Base-by-base conservation (phyloP, 2,888 invertebrate genomes). In the Troides oblongomaculatus region DNA sequence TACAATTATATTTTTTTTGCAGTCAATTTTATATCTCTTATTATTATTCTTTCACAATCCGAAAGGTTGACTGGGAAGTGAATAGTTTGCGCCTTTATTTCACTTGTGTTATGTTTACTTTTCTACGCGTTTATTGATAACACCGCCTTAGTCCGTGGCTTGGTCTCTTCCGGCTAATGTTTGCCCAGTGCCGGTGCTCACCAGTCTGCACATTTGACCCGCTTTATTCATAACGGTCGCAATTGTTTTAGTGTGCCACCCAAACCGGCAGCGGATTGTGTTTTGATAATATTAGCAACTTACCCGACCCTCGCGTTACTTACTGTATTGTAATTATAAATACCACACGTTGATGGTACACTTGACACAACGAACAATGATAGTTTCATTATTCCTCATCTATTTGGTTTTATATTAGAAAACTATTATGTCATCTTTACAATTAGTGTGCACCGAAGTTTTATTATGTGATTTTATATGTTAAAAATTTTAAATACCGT, bases 251-350 rank as follows among this genome's bases (percentile, higher is more conserved):
- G 78, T 77, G 62, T 76, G 64, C 21, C 78, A 78, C 77, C 74
- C 66, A 68, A 39, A 39, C 39, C 61, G 67, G 77, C 73, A 72
- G 76, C 73, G 80, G 76, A 62, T 65, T 62, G 72, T 88, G 86
- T 89, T 88, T 86, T 86, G 84, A 82, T 82, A 88, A 87, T 87
- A 87, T 81, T 81, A 74, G 53, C 39, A 60, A 64, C 39, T 64
- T 64, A 23, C 39, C 36, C 43, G 57, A 21, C 21, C 21, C 21
- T 21, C 21, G 21, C 21, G 21, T 21, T 21, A 21, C 21, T 74
- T 74, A 70, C 76, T 73, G 57, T 10, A 21, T 21, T n/a, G 18
- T 21, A 21, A 59, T 70, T 64, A 68, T 66, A 39, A 64, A 61
- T 72, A 73, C 72, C 74, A 66, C 46, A 63, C 64, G 64, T 60